Base-by-base conservation (phyloP, 64 coral and sea anemone genomes). In the Porites australiensis region DNA sequence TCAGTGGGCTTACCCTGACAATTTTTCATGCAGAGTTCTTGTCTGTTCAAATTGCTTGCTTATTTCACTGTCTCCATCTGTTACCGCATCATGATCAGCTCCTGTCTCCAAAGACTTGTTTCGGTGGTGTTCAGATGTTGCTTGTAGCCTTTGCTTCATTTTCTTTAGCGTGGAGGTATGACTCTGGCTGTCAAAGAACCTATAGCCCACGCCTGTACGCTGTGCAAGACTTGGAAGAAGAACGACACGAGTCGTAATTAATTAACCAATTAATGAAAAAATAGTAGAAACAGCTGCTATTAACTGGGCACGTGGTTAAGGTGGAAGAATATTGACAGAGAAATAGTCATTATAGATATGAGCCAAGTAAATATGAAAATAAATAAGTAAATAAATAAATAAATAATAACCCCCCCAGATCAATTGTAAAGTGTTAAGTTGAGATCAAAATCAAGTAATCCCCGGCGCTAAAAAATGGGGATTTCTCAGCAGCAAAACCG, bases 131-230 rank as follows among this genome's bases (percentile, higher is more conserved):
- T 96, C 98, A 54, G 94, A 91, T 8, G 86, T 99, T 6, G 91
- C 87, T 58, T 94, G 91, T 9, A 99, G 82, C 27, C 98, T 87
- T 16, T 93, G 88, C 84, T 99, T 99, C 88, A 99, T 94, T 69
- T 91, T 99, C 94, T 99, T 96, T 20, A 94, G 53, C 18, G 93
- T 79, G 1, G 94, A 95, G 6, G 89, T 89, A 43, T 99, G 48
- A 74, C 54, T 68, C 43, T 87, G 92, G 70, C 98, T 91, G 18
- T 99, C 98, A 65, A 99, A 99, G 87, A 94, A 99, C 51, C 94
- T 85, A 74, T 90, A 91, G 2, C 98, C 98, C 76, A 99, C 89
- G 74, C 98, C 88, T 44, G 75, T 71, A 6, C 94, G 92, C 20
- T 94, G 82, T 4, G 91, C 94, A 77, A 96, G 64, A 13, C 98